Evolutionary conservation across 2,113 vertebrate species (phyloP), one percentile per base, ranked within the genome.

Genomic region (Prionailurus bengalensis): DNA sequence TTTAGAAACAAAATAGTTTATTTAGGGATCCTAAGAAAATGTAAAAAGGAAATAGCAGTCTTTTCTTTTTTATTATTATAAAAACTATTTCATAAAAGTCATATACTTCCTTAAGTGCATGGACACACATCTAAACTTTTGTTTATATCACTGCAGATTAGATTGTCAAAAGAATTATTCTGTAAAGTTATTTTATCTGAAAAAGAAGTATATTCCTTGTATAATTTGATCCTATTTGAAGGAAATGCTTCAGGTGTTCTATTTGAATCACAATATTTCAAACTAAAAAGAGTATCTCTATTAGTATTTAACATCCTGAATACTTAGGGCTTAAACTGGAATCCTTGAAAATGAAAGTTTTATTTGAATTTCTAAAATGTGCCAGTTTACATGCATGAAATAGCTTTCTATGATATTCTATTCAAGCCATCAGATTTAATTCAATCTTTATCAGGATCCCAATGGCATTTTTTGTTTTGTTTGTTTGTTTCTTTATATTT

Each of bases 281-380:
- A 91, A 87, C 79, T 73, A 89, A 91, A 55, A 83, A 58, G 7
- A 90, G 36, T 78, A 86, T 31, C 74, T 76, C 17, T 95, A n/a
- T 89, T 82, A 82, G 66, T 82, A 17, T 27, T 13, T 97, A 71
- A n/a, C 53, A 94, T 87, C 3, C 2, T 66, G 48, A 86, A 71
- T 93, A 12, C 63, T 90, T 42, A 78, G 82, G 58, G 78, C 17
- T 94, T 15, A 87, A 76, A 48, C 45, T 80, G 82, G 25, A 94
- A 55, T 42, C 1, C 58, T 55, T 61, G 55, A 79, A 91, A 97
- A 70, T 74, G 45, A 84, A 73, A 33, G 25, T 80, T 93, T 73
- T 11, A 80, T 89, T 93, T 91, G 88, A 87, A 68, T 48, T 81
- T 33, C 39, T 51, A 85, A 70, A 82, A 53, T 78, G 68, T 78